Evolutionary conservation across 2,113 vertebrate genomes (phyloP).

Genomic region (Ancistrus triradiatus): DNA sequence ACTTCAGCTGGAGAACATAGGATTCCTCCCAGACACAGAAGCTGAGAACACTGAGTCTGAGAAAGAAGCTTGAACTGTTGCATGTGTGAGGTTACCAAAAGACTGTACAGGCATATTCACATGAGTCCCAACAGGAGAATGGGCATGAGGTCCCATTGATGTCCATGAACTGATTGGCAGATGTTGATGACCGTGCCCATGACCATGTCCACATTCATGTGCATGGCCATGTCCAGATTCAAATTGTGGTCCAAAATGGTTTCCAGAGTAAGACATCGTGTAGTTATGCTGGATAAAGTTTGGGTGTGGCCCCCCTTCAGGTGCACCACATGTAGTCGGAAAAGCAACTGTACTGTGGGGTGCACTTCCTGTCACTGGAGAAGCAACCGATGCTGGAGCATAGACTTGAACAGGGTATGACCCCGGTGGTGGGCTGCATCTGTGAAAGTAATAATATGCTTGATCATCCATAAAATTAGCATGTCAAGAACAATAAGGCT

Average conservation of each 20-base stretch:
- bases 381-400: conserved; percentile 26
- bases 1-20: too few species aligned
- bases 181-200: conserved; percentile 15
- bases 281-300: conserved; percentile 22
- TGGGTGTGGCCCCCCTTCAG: conserved; percentile 46
- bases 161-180: conserved; percentile 13
- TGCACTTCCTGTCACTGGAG: background rate
- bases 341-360: too few species aligned
- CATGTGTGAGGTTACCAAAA: background rate
- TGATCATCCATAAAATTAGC: background rate
- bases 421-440: conserved; percentile 44
- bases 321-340: too few species aligned
- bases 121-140: conserved; percentile 18
- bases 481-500: background rate
- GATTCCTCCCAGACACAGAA: too few species aligned
- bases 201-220: background rate
- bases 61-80: background rate
- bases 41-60: too few species aligned
- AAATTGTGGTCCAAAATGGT: background rate
- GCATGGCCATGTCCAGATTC: conserved; percentile 13
- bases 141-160: conserved; percentile 3
- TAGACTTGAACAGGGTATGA: conserved; percentile 54
- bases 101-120: background rate
- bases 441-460: background rate
- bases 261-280: conserved; percentile 1